phyloP scores from a whole-genome alignment of 2,797 vertebrate genomes.

The Pogoniulus pusillus region DNA sequence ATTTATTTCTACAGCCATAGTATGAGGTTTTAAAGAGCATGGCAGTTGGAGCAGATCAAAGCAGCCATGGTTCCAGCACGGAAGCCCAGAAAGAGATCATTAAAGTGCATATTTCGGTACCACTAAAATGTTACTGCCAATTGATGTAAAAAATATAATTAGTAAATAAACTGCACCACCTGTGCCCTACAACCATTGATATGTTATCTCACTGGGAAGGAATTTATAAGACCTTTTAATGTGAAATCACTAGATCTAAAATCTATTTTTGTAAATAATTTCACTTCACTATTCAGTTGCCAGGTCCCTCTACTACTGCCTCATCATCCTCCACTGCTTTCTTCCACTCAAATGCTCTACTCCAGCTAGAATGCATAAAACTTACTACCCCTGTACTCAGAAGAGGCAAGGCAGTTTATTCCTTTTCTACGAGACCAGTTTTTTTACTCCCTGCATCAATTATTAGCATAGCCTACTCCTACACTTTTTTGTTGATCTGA shows the following conservation, averaged over 20 bases:
- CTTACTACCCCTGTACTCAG: not conserved
- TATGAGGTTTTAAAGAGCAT: conserved; percentile 7
- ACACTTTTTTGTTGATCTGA: not conserved
- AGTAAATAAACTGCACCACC: conserved; percentile 55
- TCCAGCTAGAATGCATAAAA: not conserved
- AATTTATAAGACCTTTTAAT: conserved; percentile 40
- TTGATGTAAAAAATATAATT: not conserved
- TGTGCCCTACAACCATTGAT: conserved; percentile 4
- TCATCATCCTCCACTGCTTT: not conserved
- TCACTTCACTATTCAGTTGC: not conserved
- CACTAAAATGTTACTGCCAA: conserved; percentile 53
- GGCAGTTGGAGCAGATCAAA: conserved; percentile 32
- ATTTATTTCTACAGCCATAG: conserved; percentile 25
- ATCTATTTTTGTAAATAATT: not conserved
- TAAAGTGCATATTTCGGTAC: conserved; percentile 28
- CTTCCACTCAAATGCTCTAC: not conserved
- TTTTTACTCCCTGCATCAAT: not conserved
- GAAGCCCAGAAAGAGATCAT: conserved; percentile 34
- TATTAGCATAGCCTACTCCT: not conserved
- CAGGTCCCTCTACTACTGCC: not conserved
- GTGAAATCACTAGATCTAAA: not conserved
- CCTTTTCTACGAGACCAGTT: not conserved
- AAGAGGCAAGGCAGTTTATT: not conserved
- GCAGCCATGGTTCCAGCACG: not conserved
- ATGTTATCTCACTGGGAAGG: conserved; percentile 15